These are phyloP conservation scores for Seriola rivoliana DNA, from an alignment of 2,113 vertebrate species.

Conservation along the genomic window DNA sequence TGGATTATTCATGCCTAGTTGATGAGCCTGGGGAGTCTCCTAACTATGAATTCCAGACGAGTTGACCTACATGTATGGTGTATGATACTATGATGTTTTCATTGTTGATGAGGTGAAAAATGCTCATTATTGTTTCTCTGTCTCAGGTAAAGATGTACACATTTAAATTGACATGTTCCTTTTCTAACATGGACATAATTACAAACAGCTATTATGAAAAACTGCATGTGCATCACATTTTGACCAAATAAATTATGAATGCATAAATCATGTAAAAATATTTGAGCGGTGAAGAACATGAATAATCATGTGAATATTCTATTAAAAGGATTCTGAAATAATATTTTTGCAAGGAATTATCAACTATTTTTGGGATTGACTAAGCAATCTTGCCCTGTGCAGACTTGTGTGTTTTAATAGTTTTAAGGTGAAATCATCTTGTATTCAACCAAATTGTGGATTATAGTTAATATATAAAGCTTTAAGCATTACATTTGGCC, in stretches of 20 bases:
- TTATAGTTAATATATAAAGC: no score
- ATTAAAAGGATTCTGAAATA: not conserved
- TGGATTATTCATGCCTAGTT: conserved; percentile 78
- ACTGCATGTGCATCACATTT: not conserved
- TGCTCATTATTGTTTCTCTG: not conserved
- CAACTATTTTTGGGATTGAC: no score
- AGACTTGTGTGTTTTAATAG: no score
- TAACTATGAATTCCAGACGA: conserved; percentile 65
- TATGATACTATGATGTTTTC: conserved; percentile 34
- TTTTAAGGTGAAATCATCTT: no score
- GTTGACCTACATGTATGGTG: conserved; percentile 66
- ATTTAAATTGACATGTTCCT: not conserved
- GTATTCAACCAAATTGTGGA: no score
- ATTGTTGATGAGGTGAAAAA: conserved; percentile 24
- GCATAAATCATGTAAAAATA: not conserved
- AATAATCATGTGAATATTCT: not conserved
- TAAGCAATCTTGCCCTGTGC: not conserved
- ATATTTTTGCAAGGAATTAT: no score
- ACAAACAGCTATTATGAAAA: not conserved
- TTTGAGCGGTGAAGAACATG: not conserved
- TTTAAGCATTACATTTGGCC: no score
- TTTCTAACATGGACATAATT: not conserved
- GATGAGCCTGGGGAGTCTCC: conserved; percentile 74
- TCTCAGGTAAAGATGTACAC: not conserved
- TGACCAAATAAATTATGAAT: not conserved